Evolutionary conservation across 1,140 invertebrate species (phyloP).

Genomic region (Paraescarpia echinospica): DNA sequence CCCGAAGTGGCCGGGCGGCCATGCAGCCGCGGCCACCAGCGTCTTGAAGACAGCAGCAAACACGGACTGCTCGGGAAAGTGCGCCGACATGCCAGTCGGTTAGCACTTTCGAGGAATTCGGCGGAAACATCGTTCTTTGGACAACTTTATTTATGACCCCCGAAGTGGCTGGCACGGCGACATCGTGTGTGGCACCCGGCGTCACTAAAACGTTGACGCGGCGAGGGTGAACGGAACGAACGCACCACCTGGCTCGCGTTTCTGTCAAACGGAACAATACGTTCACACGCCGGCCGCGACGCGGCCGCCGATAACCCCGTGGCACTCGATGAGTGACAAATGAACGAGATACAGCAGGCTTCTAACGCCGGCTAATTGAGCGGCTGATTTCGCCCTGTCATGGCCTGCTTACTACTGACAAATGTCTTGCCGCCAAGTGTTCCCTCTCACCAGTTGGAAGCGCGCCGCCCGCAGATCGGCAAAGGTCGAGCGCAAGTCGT

Average conservation of each 20-base stretch:
- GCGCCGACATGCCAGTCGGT: neutral
- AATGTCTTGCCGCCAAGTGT: neutral
- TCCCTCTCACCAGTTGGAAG: neutral
- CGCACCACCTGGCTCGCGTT: neutral
- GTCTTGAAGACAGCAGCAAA: neutral
- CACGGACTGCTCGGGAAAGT: neutral
- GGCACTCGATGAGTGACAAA: conserved; percentile 3
- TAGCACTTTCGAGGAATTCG: neutral
- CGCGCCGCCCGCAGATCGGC: neutral
- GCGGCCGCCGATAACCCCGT: neutral
- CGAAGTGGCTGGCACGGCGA: neutral
- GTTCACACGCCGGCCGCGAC: neutral
- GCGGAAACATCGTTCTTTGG: conserved; percentile 3
- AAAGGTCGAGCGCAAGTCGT: neutral
- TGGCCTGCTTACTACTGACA: neutral
- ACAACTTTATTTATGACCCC: neutral
- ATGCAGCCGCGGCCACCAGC: no score
- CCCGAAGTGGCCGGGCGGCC: neutral
- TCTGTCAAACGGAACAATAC: conserved; percentile 5
- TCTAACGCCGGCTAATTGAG: conserved; percentile 3
- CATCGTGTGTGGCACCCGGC: neutral
- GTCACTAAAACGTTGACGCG: neutral
- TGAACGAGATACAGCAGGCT: neutral
- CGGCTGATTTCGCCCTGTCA: neutral
- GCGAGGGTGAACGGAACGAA: neutral